Evolutionary conservation across 2,797 vertebrate species (phyloP).

Genomic region (Cygnus olor): DNA sequence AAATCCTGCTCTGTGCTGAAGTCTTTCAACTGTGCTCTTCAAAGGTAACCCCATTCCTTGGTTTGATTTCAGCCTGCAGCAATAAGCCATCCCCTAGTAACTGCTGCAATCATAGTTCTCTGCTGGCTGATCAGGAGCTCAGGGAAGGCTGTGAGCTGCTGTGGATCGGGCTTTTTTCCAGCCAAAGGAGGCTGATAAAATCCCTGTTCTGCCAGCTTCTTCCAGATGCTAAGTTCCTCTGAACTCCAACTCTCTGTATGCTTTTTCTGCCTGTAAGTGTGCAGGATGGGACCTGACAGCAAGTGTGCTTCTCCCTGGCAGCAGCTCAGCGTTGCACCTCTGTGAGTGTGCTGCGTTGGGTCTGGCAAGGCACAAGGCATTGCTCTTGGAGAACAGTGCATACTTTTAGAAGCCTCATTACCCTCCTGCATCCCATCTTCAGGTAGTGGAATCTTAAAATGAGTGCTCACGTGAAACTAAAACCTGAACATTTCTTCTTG

Average conservation of each 20-base stretch:
- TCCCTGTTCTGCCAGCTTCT: not conserved
- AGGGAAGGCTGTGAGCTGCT: not conserved
- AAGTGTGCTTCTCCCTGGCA: not conserved
- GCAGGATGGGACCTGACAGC: not conserved
- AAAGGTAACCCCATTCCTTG: not conserved
- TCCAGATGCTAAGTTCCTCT: not conserved
- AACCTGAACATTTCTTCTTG: not conserved
- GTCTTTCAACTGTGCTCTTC: not conserved
- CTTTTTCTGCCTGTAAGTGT: not conserved
- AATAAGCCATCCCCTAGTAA: not conserved
- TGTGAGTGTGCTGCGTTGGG: fast-evolving
- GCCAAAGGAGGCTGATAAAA: not conserved
- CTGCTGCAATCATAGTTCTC: not conserved
- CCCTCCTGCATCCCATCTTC: not conserved
- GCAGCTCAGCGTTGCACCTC: not conserved
- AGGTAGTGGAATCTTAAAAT: not conserved
- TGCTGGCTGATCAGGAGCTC: not conserved
- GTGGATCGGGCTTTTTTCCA: not conserved
- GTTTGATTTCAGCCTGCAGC: not conserved
- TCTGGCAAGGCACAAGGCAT: not conserved
- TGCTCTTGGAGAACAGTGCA: not conserved
- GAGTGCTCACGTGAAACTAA: not conserved
- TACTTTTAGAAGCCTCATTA: not conserved
- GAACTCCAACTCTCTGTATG: not conserved
- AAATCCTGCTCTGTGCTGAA: not conserved